These are phyloP conservation scores for Peromyscus melanophrys DNA, from an alignment of 2,797 vertebrate species.

Conservation along the genomic window DNA sequence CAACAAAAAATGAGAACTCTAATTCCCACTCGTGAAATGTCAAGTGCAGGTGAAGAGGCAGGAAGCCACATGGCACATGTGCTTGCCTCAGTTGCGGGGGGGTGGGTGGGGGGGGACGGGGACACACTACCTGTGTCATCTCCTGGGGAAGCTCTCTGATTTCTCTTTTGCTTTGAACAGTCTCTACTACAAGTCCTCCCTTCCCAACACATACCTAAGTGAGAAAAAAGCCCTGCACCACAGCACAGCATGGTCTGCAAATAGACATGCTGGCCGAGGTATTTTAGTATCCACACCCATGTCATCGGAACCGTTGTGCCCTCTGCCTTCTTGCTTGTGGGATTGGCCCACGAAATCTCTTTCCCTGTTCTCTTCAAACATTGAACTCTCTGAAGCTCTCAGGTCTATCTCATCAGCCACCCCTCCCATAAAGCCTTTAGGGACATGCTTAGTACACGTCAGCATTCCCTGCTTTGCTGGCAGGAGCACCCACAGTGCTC, in stretches of 20 bases:
- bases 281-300: background rate
- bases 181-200: background rate
- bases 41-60: background rate
- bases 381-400: background rate
- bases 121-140: no score
- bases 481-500: background rate
- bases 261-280: background rate
- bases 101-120: no score
- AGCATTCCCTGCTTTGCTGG: background rate
- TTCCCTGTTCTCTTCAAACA: background rate
- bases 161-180: background rate
- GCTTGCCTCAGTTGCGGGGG: background rate
- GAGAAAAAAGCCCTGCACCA: background rate
- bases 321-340: background rate
- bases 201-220: no score
- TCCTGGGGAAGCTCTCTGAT: background rate
- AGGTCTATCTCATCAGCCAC: background rate
- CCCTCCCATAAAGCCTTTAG: background rate
- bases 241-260: background rate
- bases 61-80: background rate
- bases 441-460: background rate
- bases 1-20: background rate
- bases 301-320: background rate
- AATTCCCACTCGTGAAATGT: background rate
- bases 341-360: background rate